Conservation (phyloP, 2,888 invertebrate genomes). For the Dyspetes luteomarginatus region DNA sequence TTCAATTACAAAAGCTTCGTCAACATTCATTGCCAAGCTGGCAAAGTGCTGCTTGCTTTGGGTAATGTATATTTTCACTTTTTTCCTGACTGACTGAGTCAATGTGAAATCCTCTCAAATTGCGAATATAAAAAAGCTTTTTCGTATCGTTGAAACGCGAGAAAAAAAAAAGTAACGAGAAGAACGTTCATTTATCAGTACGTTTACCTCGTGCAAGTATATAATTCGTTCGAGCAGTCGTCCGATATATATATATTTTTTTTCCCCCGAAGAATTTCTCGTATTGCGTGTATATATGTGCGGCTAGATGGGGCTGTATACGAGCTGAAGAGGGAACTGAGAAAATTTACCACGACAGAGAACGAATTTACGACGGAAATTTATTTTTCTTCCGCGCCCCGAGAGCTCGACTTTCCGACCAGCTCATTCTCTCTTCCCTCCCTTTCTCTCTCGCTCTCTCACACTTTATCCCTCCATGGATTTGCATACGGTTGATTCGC, state of each 20-base stretch:
- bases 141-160: not conserved
- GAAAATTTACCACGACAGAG: conserved; percentile 42
- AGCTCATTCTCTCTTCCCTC: conserved; percentile 1
- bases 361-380: conserved; percentile 61
- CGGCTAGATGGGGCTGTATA: not conserved
- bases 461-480: conserved; percentile 25
- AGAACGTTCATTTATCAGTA: conserved; percentile 28
- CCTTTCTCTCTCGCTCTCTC: not conserved
- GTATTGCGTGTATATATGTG: not conserved
- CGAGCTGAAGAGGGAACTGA: not conserved
- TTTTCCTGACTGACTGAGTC: not conserved
- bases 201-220: conserved; percentile 14
- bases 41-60: not conserved
- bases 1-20: not conserved
- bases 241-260: too few species aligned
- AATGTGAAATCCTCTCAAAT: not conserved
- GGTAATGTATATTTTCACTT: conserved; percentile 21
- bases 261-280: conserved; percentile 35
- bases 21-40: not conserved
- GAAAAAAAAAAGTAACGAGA: not conserved
- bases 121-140: not conserved
- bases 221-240: conserved; percentile 30
- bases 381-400: conserved; percentile 48
- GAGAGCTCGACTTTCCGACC: not conserved
- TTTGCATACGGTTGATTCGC: conserved; percentile 63